These are phyloP conservation scores for Calidris pygmaea DNA, from an alignment of 2,113 vertebrate species.

Conservation along the genomic window DNA sequence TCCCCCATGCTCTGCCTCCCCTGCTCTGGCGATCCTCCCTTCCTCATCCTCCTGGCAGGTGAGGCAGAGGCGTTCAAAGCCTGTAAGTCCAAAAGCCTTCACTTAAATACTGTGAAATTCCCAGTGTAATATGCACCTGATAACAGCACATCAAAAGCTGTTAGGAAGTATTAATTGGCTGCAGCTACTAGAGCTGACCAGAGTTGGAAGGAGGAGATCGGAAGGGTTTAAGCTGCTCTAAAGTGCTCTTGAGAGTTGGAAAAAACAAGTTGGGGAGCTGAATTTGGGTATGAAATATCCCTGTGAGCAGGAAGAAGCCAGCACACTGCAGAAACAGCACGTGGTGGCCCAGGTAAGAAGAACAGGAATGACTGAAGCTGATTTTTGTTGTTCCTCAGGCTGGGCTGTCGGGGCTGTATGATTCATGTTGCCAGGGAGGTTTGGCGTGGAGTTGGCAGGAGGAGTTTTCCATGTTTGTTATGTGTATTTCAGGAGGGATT, in stretches of 20 bases:
- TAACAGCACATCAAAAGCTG: slow-evolving; percentile 4
- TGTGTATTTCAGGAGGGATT: neutral
- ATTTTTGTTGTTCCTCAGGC: neutral
- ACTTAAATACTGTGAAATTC: slow-evolving; percentile 32
- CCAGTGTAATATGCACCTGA: neutral
- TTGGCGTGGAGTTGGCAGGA: neutral
- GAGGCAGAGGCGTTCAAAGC: neutral
- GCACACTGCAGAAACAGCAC: neutral
- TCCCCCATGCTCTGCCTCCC: neutral
- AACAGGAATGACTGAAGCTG: neutral
- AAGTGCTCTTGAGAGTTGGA: neutral
- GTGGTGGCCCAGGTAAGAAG: neutral
- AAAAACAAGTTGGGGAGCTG: neutral
- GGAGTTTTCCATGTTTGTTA: neutral
- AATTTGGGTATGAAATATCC: neutral
- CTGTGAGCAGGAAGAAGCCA: neutral
- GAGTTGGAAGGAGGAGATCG: neutral
- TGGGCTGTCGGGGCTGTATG: neutral
- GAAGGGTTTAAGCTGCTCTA: neutral
- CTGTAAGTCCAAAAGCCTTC: neutral
- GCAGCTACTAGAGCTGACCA: neutral
- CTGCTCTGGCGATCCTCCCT: neutral
- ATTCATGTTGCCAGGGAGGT: neutral
- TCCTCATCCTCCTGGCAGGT: slow-evolving; percentile 50
- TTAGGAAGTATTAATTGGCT: neutral